These are phyloP conservation scores for Leptocoma aspasia DNA, from an alignment of 2,113 vertebrate genomes.

Conservation along the genomic window DNA sequence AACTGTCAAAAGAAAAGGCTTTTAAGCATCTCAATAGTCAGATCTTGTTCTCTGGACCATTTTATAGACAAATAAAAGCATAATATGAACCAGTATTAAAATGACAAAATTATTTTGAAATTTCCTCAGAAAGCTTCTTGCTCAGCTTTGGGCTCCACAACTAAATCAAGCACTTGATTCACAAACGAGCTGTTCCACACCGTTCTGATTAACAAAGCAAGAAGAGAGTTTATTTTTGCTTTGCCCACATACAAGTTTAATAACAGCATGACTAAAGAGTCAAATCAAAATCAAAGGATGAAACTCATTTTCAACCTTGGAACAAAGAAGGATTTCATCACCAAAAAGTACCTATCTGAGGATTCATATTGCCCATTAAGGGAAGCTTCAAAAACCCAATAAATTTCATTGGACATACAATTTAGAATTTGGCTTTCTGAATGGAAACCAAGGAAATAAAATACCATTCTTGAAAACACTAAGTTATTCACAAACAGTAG, in stretches of 20 bases:
- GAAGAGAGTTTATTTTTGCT: not conserved
- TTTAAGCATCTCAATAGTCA: not conserved
- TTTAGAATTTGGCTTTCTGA: not conserved
- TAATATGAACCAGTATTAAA: not conserved
- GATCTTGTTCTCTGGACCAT: not conserved
- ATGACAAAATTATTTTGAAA: not conserved
- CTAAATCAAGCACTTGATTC: not conserved
- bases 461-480: not conserved
- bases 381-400: not conserved
- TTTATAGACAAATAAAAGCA: not conserved
- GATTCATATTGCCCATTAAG: not conserved
- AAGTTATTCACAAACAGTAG: not conserved
- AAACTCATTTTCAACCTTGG: not conserved
- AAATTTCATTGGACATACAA: not conserved
- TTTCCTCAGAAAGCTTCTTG: not conserved
- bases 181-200: not conserved
- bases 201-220: not conserved
- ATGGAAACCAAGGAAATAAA: not conserved
- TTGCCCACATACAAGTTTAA: not conserved
- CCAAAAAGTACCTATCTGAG: not conserved
- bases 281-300: not conserved
- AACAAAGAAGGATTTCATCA: not conserved
- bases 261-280: not conserved
- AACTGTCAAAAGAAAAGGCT: not conserved
- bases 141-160: not conserved